Base-by-base conservation (phyloP, 1,140 invertebrate species). In the Scylla paramamosain region DNA sequence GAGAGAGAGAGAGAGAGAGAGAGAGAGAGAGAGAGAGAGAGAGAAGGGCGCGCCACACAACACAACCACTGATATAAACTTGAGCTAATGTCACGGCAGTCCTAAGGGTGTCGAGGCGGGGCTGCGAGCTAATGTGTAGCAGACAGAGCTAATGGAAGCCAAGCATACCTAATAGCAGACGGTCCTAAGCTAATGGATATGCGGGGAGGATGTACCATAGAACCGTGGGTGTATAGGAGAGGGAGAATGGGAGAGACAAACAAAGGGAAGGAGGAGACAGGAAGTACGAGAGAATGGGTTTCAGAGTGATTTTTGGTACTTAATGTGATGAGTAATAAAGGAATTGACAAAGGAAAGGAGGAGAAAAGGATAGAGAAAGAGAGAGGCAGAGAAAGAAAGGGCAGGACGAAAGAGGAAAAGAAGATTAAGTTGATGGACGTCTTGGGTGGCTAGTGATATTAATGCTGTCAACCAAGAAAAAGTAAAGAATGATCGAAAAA, bases 1-100 rank as follows among this genome's bases (percentile, higher is more conserved):
- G 67, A 77, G 25, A 77, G 67, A 77, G 67, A 77, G 67, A 77
- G 67, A 77, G 67, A 77, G 67, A 77, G 67, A 77, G 67, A 77
- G 67, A 77, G 67, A 77, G 67, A 77, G 67, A 77, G 67, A 77
- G 67, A 77, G 10, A 77, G 67, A 77, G 10, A 77, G 67, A 77
- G 10, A 77, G 67, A n/a, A 20, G n/a, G 25, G n/a, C 12, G n/a
- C 7, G n/a, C 20, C 67, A 77, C 67, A 77, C 67, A 77, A 77
- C 67, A 77, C 67, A 77, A n/a, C 59, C 59, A 67, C 59, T 67
- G 59, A 67, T 67, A 67, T 67, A 67, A 25, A 8, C 67, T 77
- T 77, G 0, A 77, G 20, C n/a, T 77, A 77, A 25, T 77, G 20
- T 77, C 67, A 77, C 67, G 16, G n/a, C 6, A 7, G 67, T n/a